phyloP scores from a whole-genome alignment of 2,113 vertebrate genomes.

The Rhea pennata region DNA sequence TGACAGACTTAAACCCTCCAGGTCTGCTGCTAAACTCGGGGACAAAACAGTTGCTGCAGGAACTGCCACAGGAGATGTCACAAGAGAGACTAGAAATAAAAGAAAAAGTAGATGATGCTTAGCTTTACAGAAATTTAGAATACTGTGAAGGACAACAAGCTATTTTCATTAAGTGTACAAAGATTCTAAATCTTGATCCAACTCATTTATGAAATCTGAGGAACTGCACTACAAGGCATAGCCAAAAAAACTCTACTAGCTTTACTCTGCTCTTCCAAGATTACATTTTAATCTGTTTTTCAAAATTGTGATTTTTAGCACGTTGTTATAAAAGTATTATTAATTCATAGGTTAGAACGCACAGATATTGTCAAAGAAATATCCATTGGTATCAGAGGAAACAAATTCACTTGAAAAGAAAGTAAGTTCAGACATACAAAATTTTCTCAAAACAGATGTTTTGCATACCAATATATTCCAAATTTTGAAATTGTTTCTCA shows the following conservation, averaged over 20 bases:
- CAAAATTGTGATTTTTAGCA: not conserved
- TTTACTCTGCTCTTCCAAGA: not conserved
- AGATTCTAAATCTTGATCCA: conserved; percentile 13
- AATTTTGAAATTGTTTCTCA: not conserved
- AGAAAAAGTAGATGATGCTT: conserved; percentile 11
- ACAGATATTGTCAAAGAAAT: not conserved
- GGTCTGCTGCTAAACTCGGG: conserved; percentile 85
- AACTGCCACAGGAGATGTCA: conserved; percentile 61
- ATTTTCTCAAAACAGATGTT: not conserved
- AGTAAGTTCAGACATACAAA: not conserved
- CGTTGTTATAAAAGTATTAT: not conserved
- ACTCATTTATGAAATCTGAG: not conserved
- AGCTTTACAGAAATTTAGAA: not conserved
- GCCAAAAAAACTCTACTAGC: not conserved
- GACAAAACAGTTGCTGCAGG: conserved; percentile 78
- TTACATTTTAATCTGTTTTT: not conserved
- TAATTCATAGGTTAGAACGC: not conserved
- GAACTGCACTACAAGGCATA: not conserved
- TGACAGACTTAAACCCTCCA: conserved; percentile 90
- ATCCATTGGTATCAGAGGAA: not conserved
- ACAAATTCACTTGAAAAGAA: not conserved
- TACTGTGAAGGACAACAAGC: not conserved
- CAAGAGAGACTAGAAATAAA: conserved; percentile 74
- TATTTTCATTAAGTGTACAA: conserved; percentile 34
- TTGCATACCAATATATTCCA: not conserved